These are phyloP conservation scores for Sesamia inferens DNA, from an alignment of 2,888 invertebrate species.

Conservation along the genomic window DNA sequence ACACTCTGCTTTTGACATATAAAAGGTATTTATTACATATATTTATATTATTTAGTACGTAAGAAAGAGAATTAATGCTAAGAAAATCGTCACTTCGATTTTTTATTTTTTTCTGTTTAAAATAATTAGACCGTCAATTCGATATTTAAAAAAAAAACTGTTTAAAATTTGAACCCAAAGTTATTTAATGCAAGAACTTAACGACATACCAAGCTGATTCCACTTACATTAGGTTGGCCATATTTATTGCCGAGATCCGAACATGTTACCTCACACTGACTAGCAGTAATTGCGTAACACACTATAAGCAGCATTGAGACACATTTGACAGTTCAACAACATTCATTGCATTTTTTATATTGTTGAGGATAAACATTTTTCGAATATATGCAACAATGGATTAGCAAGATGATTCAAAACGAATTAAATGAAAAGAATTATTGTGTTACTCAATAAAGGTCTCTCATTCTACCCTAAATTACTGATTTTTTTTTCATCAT, in stretches of 20 bases:
- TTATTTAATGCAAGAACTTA: neutral
- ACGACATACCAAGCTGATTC: neutral
- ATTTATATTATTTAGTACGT: neutral
- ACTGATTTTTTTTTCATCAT: neutral
- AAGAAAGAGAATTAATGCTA: too few species aligned
- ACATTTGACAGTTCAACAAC: too few species aligned
- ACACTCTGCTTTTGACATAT: neutral
- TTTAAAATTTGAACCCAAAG: neutral
- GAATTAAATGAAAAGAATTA: too few species aligned
- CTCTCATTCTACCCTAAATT: neutral
- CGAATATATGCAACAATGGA: too few species aligned
- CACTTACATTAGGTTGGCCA: neutral
- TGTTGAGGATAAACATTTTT: too few species aligned
- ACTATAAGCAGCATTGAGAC: too few species aligned
- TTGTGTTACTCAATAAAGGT: too few species aligned
- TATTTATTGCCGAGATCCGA: neutral
- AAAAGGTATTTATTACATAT: slow-evolving; percentile 20
- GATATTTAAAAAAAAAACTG: too few species aligned
- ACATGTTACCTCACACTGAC: neutral
- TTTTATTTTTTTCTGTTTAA: too few species aligned
- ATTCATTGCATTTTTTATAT: too few species aligned
- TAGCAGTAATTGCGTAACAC: neutral
- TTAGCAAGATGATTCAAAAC: too few species aligned
- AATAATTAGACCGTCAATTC: neutral
- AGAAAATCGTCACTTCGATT: neutral